Evolutionary conservation across 2,113 vertebrate species (phyloP), one percentile per base, ranked within the genome.

Genomic region (Rhegmatorhina hoffmannsi): DNA sequence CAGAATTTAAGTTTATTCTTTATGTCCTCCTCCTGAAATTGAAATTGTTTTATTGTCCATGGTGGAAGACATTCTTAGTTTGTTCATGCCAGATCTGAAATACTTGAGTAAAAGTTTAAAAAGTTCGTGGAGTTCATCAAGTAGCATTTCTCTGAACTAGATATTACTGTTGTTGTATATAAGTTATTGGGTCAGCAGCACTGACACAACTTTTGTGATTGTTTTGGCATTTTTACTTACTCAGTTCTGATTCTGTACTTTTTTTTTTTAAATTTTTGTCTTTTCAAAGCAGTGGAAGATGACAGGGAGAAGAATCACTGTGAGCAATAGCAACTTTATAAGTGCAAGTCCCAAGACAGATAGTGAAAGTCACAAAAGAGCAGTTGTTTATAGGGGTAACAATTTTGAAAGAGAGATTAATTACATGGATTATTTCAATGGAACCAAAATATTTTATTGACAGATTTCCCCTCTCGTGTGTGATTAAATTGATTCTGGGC

Each of bases 261-360:
- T 5, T 33, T 36, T 62, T 38, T 31, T 29, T 11, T 4, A 5
- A 40, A 40, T 34, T 47, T 5, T 16, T 38, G 26, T 33, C 31
- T 73, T 36, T 4, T 7, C 10, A 5, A 49, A 63, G 20, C 55
- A 13, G 10, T 15, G 43, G 47, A 69, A 58, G 4, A 16, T 13
- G 20, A 7, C 15, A 20, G 1, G 5, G 0, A 4, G 21, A 1
- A 3, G 20, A 26, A 58, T 40, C 3, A 23, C 3, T 50, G 2
- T 31, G 7, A 69, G 17, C 36, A 53, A 5, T 31, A 72, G 7
- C 18, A 75, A 7, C 9, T 62, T 58, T 16, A 11, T 10, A 55
- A 81, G 26, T 24, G 20, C 10, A 40, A 19, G n/a, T 70, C 12
- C 8, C 7, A 19, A 9, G 43, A 38, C 5, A 44, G 26, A 19